These are phyloP conservation scores for Thalassarche chlororhynchos DNA, from an alignment of 2,113 vertebrate genomes.

Conservation along the genomic window DNA sequence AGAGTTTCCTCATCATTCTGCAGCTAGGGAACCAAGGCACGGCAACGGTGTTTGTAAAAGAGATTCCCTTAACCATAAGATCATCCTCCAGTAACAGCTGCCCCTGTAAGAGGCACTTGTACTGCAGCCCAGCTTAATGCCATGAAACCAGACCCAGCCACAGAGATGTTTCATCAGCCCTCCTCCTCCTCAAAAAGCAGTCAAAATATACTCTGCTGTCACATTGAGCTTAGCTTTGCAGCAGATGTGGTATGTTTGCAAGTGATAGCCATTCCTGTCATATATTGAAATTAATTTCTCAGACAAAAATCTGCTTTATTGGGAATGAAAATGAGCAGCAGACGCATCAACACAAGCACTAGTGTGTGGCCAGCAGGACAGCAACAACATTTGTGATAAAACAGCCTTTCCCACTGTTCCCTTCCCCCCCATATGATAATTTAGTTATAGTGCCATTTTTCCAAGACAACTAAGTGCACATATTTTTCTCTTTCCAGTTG, in stretches of 20 bases:
- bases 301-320: not conserved
- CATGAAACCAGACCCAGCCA: not conserved
- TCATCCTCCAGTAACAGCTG: not conserved
- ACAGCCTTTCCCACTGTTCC: not conserved
- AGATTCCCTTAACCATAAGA: not conserved
- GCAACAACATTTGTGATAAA: not conserved
- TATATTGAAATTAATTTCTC: constrained; percentile 30
- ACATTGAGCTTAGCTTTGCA: not conserved
- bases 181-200: not conserved
- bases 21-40: not conserved
- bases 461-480: not conserved
- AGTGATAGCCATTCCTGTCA: not conserved
- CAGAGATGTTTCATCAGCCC: not conserved
- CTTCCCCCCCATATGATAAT: not conserved
- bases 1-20: not conserved
- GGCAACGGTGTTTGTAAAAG: not conserved
- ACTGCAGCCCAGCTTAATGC: not conserved
- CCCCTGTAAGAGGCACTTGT: not conserved
- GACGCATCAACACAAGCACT: not conserved
- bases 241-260: not conserved
- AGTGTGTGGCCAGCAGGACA: not conserved
- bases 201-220: not conserved
- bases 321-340: not conserved
- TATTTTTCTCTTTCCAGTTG: constrained; percentile 25
- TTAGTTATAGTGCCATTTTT: not conserved